Percentiles rank a stretch among this genome's conserved stretches.
These are phyloP conservation scores for Phlogophora meticulosa DNA, from an alignment of 2,888 invertebrate species.

Conservation along the genomic window DNA sequence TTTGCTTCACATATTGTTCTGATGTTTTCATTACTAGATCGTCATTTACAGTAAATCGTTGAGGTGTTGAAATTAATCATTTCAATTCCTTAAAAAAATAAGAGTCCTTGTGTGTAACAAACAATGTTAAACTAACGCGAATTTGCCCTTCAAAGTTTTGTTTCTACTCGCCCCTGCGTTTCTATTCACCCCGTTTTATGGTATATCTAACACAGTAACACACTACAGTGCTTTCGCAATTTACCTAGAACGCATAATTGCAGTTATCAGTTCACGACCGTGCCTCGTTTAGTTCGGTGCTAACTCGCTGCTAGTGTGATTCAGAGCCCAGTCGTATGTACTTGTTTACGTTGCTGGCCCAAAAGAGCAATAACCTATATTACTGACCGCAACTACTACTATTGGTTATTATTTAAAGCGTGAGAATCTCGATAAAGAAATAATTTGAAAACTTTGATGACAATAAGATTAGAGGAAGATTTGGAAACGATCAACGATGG, in stretches of 20 bases:
- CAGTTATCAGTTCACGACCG: constrained; percentile 37
- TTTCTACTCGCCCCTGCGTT: no score
- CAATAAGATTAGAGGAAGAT: no score
- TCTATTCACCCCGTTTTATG: no score
- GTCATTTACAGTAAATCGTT: no score
- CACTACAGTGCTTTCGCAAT: constrained; percentile 25
- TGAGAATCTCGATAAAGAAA: not conserved
- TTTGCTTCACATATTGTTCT: not conserved
- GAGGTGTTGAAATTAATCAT: no score
- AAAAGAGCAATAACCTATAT: constrained; percentile 71
- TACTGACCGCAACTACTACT: constrained; percentile 68
- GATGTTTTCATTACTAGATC: constrained; percentile 16
- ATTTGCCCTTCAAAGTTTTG: no score
- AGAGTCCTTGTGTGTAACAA: no score
- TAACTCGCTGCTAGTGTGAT: constrained; percentile 52
- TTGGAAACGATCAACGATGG: no score
- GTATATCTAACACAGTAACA: not conserved
- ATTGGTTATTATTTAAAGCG: constrained; percentile 13
- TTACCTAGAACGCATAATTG: constrained; percentile 36
- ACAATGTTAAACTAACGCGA: no score
- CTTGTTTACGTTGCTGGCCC: constrained; percentile 57
- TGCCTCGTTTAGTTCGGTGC: constrained; percentile 49
- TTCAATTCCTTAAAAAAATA: no score
- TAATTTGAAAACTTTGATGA: not conserved
- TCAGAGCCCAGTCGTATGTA: constrained; percentile 48